phyloP scores from a whole-genome alignment of 2,888 invertebrate genomes.

The Osedax fenrisi region DNA sequence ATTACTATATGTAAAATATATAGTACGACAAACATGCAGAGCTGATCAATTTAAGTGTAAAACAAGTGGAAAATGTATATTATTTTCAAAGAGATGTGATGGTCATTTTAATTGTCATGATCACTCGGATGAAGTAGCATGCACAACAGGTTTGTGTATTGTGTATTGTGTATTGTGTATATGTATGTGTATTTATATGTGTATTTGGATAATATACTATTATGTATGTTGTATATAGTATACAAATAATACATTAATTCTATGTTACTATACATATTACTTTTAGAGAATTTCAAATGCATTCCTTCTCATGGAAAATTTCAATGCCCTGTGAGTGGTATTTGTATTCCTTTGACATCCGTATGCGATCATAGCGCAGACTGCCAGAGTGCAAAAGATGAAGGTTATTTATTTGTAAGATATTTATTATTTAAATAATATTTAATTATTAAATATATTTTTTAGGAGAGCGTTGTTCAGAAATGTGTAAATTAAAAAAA shows the following conservation, averaged over 20 bases:
- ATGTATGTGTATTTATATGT: too few relatives aligned
- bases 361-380: neutral
- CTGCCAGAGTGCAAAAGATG: neutral
- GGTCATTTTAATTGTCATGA: neutral
- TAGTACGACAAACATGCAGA: neutral
- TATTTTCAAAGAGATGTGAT: neutral
- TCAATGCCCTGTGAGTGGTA: neutral
- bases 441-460: too few relatives aligned
- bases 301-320: neutral
- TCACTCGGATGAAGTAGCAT: neutral
- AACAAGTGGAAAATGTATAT: neutral
- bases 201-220: too few relatives aligned
- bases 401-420: neutral
- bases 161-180: too few relatives aligned
- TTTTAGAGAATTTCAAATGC: neutral
- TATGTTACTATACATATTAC: too few relatives aligned
- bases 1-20: too few relatives aligned
- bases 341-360: neutral
- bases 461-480: too few relatives aligned
- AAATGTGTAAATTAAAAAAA: too few relatives aligned
- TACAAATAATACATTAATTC: too few relatives aligned
- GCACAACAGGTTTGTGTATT: neutral
- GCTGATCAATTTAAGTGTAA: neutral
- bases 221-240: too few relatives aligned
- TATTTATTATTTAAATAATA: too few relatives aligned